These are phyloP conservation scores for Drosophila mauritiana DNA, from an alignment of 1,140 invertebrate species.

Conservation along the genomic window DNA sequence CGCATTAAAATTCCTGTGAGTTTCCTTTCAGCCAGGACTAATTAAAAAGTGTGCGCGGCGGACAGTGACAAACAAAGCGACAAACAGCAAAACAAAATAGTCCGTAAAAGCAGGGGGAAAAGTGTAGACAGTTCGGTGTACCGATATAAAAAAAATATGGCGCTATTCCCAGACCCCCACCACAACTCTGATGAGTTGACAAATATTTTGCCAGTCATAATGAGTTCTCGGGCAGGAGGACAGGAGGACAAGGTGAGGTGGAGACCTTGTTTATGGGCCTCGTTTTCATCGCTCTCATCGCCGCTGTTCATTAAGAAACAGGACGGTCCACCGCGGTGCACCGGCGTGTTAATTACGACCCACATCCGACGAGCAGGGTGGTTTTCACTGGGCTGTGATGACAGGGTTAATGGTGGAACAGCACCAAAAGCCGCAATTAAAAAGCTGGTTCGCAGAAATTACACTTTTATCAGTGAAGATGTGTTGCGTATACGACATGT, in stretches of 20 bases:
- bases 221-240: constrained; percentile 49
- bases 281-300: constrained; percentile 23
- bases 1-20: constrained; percentile 42
- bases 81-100: constrained; percentile 32
- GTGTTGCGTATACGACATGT: constrained; percentile 41
- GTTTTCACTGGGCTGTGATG: neutral
- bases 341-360: constrained; percentile 73
- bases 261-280: constrained; percentile 47
- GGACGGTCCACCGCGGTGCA: constrained; percentile 41
- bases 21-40: constrained; percentile 49
- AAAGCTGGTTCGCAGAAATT: constrained; percentile 40
- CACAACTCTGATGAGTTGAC: constrained; percentile 75
- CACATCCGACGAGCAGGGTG: constrained; percentile 38
- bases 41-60: constrained; percentile 63
- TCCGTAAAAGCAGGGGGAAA: constrained; percentile 32
- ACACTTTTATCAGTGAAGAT: constrained; percentile 33
- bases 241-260: constrained; percentile 39
- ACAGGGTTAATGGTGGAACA: constrained; percentile 15
- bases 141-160: constrained; percentile 42
- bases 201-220: constrained; percentile 82
- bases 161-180: constrained; percentile 15
- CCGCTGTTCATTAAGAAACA: constrained; percentile 54
- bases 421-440: constrained; percentile 46
- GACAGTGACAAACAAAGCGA: constrained; percentile 54
- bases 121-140: constrained; percentile 8